Evolutionary conservation across 2,797 vertebrate genomes (phyloP), one percentile per base, ranked within the genome.

Genomic region (Melanotaenia parkinsoni): DNA sequence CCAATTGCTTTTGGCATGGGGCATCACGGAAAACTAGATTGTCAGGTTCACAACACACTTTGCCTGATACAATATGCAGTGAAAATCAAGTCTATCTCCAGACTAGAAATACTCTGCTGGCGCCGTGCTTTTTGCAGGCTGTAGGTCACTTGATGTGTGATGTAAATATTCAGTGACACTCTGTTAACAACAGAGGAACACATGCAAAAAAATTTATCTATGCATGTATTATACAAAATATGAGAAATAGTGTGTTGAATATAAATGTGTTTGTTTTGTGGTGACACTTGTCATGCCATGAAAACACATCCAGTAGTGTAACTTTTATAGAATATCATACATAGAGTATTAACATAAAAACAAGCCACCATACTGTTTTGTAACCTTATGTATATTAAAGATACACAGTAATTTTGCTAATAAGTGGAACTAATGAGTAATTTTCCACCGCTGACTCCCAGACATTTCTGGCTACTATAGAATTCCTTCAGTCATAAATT

Each of bases 21-120:
- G 61, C 32, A 12, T 63, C 63, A 54, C 20, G 3, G 60, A 82
- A 75, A 82, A 86, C 57, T 76, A 78, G 62, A 88, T 90, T 84
- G 84, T 71, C 81, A 66, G 86, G 83, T 86, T 88, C 83, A 77
- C 73, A 65, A 40, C 79, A 76, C 77, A 77, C 69, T 79, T 43
- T 28, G n/a, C 62, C 64, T 58, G 72, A 77, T 86, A 79, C 74
- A 83, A 80, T 87, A 88, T 90, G 82, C 86, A 85, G 88, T 18
- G 80, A 67, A 76, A 90, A 85, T 87, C 76, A 77, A 83, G 72
- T 85, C 67, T 28, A 38, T 83, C 67, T 81, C 57, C n/a, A 56
- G n/a, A 61, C 60, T 61, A 63, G 18, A 74, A 66, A 81, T 63
- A 26, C 63, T 32, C 38, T 0, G 24, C n/a, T 2, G 16, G 11